Base-by-base conservation (phyloP, 2,797 vertebrate species). In the Malurus leucopterus region DNA sequence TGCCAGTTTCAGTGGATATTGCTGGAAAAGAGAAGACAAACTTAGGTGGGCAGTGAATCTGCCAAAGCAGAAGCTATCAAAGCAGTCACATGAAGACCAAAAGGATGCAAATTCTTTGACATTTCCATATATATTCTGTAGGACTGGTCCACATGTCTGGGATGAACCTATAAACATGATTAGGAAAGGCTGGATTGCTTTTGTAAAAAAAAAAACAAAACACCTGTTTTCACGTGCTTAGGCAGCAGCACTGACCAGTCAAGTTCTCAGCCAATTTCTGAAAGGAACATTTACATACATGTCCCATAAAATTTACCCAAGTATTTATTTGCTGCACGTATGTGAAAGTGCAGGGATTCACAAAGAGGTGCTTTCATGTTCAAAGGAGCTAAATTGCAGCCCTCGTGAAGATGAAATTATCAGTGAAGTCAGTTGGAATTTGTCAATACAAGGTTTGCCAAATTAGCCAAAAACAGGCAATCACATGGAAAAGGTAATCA, bases 401-500 rank as follows among this genome's bases (percentile, higher is more conserved):
- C 64, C 72, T 88, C 38, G 10, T 15, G n/a, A 40, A 80, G 75
- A 29, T 61, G 77, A 79, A 86, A 83, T 68, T 49, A 82, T 82
- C 86, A 82, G 15, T 46, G 41, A 71, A 92, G 75, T 92, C 78
- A 49, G 62, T 3, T 83, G 75, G 84, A 91, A 74, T 90, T 82
- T 80, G 51, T 84, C 2, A 0, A 85, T 62, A 51, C 14, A 10
- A 71, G 69, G 54, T 88, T 85, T 77, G 72, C 88, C 88, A 92
- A 90, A 90, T 83, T 87, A 94, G 86, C 86, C 88, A 88, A 90
- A 94, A 94, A 0, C 34, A 90, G 75, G 69, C 75, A 83, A 79
- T 92, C 78, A 19, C 71, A 41, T 24, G 64, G 86, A 73, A 92
- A 92, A 92, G 74, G 86, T 91, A 86, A 93, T 91, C 75, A 85